Evolutionary conservation across 2,888 invertebrate species (phyloP).

Genomic region (Ophonus ardosiacus): DNA sequence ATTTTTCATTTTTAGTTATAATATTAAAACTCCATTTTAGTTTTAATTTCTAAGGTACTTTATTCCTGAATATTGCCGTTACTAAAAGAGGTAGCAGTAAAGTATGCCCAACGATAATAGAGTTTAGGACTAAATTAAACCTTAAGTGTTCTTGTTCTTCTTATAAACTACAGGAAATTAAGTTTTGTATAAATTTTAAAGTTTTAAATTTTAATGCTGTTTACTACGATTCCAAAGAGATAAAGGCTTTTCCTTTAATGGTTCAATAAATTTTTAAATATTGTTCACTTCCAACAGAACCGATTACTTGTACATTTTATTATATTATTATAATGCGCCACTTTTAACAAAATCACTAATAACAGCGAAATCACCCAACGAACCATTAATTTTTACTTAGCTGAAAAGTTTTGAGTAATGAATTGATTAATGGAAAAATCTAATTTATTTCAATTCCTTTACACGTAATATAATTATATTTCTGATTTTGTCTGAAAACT

Average conservation of each 20-base stretch:
- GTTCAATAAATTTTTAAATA: not conserved
- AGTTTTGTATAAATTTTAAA: not conserved
- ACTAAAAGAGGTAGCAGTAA: not conserved
- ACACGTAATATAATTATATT: not conserved
- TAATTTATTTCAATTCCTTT: not conserved
- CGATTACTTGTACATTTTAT: too few species aligned
- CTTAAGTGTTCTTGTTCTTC: not conserved
- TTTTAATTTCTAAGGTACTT: too few species aligned
- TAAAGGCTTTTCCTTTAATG: not conserved
- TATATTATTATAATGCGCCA: too few species aligned
- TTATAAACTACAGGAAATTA: not conserved
- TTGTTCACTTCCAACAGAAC: not conserved
- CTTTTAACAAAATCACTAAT: too few species aligned
- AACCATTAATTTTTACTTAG: too few species aligned
- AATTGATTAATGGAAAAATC: not conserved
- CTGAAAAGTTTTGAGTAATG: not conserved
- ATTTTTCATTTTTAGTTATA: too few species aligned
- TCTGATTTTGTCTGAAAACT: not conserved
- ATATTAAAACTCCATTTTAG: too few species aligned
- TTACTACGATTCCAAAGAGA: not conserved
- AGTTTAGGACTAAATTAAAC: not conserved
- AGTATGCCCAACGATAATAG: not conserved
- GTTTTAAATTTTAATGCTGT: not conserved
- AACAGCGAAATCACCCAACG: too few species aligned
- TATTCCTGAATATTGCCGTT: not conserved